Conservation (phyloP, 2,797 vertebrate species). For the Syncerus caffer region DNA sequence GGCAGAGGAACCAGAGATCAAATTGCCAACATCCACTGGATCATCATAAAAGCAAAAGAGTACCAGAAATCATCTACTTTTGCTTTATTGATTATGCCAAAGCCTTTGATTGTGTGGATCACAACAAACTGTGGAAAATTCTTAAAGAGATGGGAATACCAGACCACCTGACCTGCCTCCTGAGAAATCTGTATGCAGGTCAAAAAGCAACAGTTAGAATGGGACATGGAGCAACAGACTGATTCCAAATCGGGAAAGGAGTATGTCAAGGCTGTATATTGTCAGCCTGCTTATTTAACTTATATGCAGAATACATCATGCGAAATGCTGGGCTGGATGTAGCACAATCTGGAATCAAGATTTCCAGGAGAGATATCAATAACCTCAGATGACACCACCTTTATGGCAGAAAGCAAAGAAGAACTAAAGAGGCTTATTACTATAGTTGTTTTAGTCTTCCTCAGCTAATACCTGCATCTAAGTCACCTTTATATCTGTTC, state of each 20-base stretch:
- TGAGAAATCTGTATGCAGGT: neutral
- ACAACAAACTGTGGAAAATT: neutral
- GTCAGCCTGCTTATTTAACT: neutral
- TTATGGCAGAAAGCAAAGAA: neutral
- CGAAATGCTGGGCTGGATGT: accelerated
- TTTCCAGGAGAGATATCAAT: neutral
- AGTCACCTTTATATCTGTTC: neutral
- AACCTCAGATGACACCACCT: neutral
- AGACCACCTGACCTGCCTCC: neutral
- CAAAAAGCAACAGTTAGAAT: neutral
- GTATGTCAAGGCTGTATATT: neutral
- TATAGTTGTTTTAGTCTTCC: neutral
- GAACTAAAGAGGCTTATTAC: neutral
- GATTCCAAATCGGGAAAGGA: neutral
- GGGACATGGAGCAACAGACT: neutral
- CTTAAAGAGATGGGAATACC: neutral
- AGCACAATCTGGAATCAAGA: neutral
- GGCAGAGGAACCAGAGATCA: neutral
- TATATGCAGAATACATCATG: neutral
- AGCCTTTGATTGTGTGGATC: neutral
- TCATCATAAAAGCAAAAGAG: neutral
- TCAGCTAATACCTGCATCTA: neutral
- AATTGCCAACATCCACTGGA: neutral
- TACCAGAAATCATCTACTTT: neutral
- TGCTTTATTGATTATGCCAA: neutral